These are phyloP conservation scores for Hedychridium roseum DNA, from an alignment of 2,888 invertebrate genomes.

Conservation along the genomic window DNA sequence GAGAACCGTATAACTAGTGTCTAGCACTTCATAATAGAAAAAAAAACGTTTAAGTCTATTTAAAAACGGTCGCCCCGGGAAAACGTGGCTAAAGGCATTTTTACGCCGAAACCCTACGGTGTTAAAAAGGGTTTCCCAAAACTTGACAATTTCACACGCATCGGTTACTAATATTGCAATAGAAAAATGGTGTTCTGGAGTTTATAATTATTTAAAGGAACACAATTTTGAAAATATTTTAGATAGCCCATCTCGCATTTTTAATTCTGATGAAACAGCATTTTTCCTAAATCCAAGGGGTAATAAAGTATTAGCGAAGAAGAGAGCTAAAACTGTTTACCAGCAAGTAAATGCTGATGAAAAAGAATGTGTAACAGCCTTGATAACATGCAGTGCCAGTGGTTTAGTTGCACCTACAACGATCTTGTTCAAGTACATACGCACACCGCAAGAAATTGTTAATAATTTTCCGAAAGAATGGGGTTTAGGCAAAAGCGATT, in stretches of 20 bases:
- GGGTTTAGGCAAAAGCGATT: too few relatives aligned
- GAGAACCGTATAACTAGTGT: constrained; percentile 39
- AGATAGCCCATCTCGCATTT: constrained; percentile 41
- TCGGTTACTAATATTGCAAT: constrained; percentile 43
- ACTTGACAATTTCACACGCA: constrained; percentile 39
- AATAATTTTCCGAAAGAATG: too few relatives aligned
- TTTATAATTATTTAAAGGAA: constrained; percentile 5
- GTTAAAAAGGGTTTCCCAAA: constrained; percentile 40
- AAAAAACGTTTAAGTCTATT: constrained; percentile 23
- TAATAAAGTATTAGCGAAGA: constrained; percentile 45
- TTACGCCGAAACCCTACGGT: constrained; percentile 44
- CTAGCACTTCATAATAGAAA: constrained; percentile 21
- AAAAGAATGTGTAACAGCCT: constrained; percentile 23
- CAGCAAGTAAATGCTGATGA: constrained; percentile 7
- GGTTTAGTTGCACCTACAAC: constrained; percentile 2
- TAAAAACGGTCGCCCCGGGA: constrained; percentile 42
- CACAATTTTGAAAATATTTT: constrained; percentile 22
- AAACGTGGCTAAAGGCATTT: constrained; percentile 47
- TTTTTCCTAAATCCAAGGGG: constrained; percentile 55
- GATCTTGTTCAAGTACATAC: constrained; percentile 7
- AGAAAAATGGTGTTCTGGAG: constrained; percentile 32
- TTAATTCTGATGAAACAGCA: constrained; percentile 56
- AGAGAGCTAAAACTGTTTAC: constrained; percentile 34
- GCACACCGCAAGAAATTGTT: too few relatives aligned
- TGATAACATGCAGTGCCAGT: constrained; percentile 13